These are phyloP conservation scores for Anser brachyrhynchus DNA, from an alignment of 2,113 vertebrate genomes.

Conservation along the genomic window DNA sequence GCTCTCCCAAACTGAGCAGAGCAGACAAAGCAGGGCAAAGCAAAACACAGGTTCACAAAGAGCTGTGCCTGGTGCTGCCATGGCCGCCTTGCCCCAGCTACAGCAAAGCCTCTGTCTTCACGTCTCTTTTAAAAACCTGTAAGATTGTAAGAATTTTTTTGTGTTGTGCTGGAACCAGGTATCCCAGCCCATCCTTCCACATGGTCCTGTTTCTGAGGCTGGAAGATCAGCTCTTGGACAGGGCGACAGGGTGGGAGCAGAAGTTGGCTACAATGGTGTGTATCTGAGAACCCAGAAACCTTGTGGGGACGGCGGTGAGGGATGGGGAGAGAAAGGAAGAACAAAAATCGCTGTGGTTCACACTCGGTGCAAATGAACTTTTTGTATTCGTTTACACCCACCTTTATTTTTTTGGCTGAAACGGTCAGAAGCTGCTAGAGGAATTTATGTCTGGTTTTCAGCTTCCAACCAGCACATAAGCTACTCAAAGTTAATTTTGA, in stretches of 20 bases:
- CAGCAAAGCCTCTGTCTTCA: not conserved
- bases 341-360: not conserved
- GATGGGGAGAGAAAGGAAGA: not conserved
- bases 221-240: not conserved
- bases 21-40: accelerated
- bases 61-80: not conserved
- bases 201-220: not conserved
- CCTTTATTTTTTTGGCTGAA: slow-evolving; percentile 43
- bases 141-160: not conserved
- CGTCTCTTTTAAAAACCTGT: not conserved
- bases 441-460: slow-evolving; percentile 10
- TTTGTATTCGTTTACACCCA: not conserved
- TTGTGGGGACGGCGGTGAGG: not conserved
- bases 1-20: no score
- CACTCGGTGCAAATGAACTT: not conserved
- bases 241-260: not conserved
- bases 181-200: not conserved
- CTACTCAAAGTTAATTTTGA: not conserved
- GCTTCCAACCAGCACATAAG: slow-evolving; percentile 13
- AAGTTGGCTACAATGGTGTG: not conserved
- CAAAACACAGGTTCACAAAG: not conserved
- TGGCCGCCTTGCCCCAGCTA: not conserved
- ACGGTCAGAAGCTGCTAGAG: slow-evolving; percentile 22
- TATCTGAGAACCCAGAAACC: not conserved
- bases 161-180: not conserved